Evolutionary conservation across 2,888 invertebrate species (phyloP), one percentile per base, ranked within the genome.

Genomic region (Podabrus alpinus): DNA sequence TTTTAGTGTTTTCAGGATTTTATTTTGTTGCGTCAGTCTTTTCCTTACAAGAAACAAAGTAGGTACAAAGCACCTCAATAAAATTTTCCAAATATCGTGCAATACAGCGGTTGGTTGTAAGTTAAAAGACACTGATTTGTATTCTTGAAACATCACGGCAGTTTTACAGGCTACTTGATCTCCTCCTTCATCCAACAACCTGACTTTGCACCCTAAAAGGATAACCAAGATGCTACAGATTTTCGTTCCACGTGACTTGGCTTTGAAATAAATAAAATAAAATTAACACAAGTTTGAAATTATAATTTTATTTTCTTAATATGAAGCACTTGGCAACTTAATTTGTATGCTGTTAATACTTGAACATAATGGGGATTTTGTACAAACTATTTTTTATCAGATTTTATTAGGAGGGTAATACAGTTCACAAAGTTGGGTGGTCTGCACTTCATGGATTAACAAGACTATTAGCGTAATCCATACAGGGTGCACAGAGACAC

Each of bases 391-490:
- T 45, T 45, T 45, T 45, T 45, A 45, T 45, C 45, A 62, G 17
- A 62, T 62, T 62, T 19, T 5, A 62, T 17, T 24, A 24, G 15
- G 11, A 13, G 45, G 45, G 45, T 45, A 45, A 45, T 7, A n/a
- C 45, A 64, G 71, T 77, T 77, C 74, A 62, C 77, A 77, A 77
- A 69, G 73, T 73, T 71, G 77, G 77, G 77, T 75, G 77, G 77
- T 59, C 74, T 25, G n/a, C 73, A 69, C 73, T 75, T 77, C 73
- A 80, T 82, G 86, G 86, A 86, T 86, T 86, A 86, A 86, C 86
- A 86, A 85, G 84, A 86, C 86, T 86, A 86, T 86, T 86, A 86
- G 85, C 84, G 83, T 86, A 86, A 86, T 86, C 86, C 84, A 75
- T 73, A 79, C 80, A 76, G 80, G 78, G 81, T 81, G 82, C 82